Conservation (phyloP, 2,888 invertebrate species). For the Tinea semifulvella region DNA sequence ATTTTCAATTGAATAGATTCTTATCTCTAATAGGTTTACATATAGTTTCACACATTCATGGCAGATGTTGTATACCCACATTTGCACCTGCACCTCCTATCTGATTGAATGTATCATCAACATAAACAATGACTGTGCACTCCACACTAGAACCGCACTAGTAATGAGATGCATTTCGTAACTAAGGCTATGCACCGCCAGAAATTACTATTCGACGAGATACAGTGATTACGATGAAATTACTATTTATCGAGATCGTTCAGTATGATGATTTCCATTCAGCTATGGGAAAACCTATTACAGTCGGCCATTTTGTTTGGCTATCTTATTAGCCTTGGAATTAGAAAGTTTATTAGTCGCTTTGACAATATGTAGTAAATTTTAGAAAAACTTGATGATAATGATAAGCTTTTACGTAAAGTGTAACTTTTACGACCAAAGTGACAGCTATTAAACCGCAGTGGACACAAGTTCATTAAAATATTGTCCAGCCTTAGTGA, state of each 20-base stretch:
- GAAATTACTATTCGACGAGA: constrained; percentile 34
- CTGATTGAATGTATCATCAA: constrained; percentile 26
- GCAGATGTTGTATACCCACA: no score
- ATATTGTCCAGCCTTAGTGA: no score
- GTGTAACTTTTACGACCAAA: no score
- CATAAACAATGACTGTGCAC: constrained; percentile 26
- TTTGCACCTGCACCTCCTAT: constrained; percentile 27
- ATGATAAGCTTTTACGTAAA: no score
- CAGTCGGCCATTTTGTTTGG: constrained; percentile 9
- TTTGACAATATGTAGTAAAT: constrained; percentile 6
- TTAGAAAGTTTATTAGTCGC: constrained; percentile 16
- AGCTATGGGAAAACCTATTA: constrained; percentile 29
- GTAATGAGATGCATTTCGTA: constrained; percentile 23
- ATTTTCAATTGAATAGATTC: no score
- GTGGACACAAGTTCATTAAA: no score
- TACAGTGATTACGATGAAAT: constrained; percentile 37
- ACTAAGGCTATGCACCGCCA: constrained; percentile 27
- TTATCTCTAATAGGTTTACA: no score
- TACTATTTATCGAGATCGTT: constrained; percentile 39
- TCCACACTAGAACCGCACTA: constrained; percentile 18
- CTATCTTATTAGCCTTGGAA: constrained; percentile 16
- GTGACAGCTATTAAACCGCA: no score
- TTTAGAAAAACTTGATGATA: no score
- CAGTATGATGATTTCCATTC: constrained; percentile 30
- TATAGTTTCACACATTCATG: no score